Conservation (phyloP, 2,113 vertebrate genomes). For the Phyllostomus discolor region DNA sequence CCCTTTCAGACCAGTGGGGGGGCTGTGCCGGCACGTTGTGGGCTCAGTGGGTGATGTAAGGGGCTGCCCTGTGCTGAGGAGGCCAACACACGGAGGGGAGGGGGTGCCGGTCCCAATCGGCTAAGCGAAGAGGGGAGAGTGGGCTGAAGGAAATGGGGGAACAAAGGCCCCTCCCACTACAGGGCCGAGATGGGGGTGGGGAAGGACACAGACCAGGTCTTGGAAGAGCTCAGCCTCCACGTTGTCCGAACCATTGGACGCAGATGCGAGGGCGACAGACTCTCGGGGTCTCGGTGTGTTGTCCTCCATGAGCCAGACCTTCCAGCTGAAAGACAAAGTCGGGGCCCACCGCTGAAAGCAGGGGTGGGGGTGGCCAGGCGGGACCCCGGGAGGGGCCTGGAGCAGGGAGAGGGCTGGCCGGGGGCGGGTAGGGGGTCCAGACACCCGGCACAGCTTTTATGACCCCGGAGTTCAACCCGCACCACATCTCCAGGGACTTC, state of each 20-base stretch:
- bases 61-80: background rate
- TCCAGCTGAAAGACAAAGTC: constrained; percentile 42
- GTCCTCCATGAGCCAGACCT: constrained; percentile 19
- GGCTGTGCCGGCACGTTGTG: background rate
- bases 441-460: no score
- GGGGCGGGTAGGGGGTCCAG: background rate
- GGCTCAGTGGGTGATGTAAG: background rate
- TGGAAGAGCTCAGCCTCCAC: constrained; percentile 36
- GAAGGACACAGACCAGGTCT: constrained; percentile 29
- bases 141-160: background rate
- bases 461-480: background rate
- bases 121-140: background rate
- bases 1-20: background rate
- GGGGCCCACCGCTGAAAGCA: background rate
- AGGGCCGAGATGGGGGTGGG: background rate
- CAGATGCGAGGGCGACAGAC: background rate
- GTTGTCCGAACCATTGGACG: constrained; percentile 37
- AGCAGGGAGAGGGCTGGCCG: background rate
- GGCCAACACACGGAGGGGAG: rapidly evolving
- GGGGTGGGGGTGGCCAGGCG: no score
- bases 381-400: background rate
- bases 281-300: rapidly evolving
- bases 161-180: background rate
- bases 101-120: background rate
- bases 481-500: rapidly evolving